These are phyloP conservation scores for Coenonympha glycerion DNA, from an alignment of 2,888 invertebrate genomes.

Conservation along the genomic window DNA sequence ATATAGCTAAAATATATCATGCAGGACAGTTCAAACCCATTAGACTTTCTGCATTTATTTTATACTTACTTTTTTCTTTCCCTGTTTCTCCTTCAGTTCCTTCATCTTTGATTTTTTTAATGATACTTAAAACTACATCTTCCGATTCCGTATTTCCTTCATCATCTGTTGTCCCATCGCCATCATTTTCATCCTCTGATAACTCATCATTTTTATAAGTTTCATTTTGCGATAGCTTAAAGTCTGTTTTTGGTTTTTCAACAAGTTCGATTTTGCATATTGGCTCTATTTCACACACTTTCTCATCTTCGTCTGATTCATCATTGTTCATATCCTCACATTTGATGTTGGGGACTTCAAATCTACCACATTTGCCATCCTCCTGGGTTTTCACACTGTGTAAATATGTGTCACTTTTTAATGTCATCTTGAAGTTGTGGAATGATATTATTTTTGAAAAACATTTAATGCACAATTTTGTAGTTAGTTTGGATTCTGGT, in stretches of 20 bases:
- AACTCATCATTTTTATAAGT: conserved; percentile 29
- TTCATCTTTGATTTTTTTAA: conserved; percentile 44
- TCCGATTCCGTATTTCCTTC: no score
- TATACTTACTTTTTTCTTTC: conserved; percentile 43
- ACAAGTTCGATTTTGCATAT: conserved; percentile 21
- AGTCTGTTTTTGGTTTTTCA: no score
- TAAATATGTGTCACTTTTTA: conserved; percentile 48
- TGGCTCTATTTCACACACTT: conserved; percentile 12
- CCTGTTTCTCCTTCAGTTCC: conserved; percentile 33
- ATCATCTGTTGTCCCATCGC: no score
- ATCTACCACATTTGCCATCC: conserved; percentile 33
- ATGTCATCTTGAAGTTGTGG: conserved; percentile 53
- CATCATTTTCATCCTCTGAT: conserved; percentile 59
- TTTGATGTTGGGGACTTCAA: conserved; percentile 23
- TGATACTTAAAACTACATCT: conserved; percentile 53
- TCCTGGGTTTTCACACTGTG: conserved; percentile 29
- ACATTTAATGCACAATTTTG: conserved; percentile 55
- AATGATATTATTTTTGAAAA: conserved; percentile 48
- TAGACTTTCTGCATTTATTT: no score
- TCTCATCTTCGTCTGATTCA: conserved; percentile 13
- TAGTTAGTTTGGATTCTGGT: conserved; percentile 38
- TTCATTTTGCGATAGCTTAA: no score
- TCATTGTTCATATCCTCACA: conserved; percentile 20
- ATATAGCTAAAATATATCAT: no score
- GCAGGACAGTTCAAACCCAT: no score